Evolutionary conservation across 2,113 vertebrate genomes (phyloP).

Genomic region (Sprattus sprattus): DNA sequence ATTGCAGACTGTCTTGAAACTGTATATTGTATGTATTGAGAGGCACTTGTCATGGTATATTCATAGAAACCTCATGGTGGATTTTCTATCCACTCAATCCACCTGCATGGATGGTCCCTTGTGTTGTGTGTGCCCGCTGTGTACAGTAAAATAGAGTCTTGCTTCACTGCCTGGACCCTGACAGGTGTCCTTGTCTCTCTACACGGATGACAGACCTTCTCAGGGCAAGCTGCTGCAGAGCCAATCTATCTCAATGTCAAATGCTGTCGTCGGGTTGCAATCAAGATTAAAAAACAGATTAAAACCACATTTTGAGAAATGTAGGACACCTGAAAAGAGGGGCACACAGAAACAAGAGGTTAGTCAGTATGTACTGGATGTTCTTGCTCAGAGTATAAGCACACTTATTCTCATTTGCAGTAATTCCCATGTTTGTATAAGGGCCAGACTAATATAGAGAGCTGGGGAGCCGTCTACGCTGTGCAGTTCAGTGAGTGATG

Average conservation of each 20-base stretch:
- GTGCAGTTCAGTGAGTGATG: background rate
- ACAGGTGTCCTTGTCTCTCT: slow-evolving; percentile 17
- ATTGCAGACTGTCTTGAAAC: background rate
- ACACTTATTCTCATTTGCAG: background rate
- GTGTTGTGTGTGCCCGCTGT: background rate
- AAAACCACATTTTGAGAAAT: background rate
- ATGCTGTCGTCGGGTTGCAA: background rate
- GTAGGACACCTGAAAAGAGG: background rate
- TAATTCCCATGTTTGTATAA: background rate
- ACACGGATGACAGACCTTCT: background rate
- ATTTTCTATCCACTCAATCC: background rate
- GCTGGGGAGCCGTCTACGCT: background rate
- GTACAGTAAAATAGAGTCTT: background rate
- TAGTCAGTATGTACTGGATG: background rate
- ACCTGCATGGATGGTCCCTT: background rate
- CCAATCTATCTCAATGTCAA: slow-evolving; percentile 13
- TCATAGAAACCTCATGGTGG: background rate
- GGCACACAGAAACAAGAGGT: background rate
- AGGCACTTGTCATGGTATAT: background rate
- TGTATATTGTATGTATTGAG: background rate
- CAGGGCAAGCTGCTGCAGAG: background rate
- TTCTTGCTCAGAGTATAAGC: background rate
- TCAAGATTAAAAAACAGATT: background rate
- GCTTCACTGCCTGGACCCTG: background rate
- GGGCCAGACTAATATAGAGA: background rate